Base-by-base conservation (phyloP, 2,797 vertebrate genomes). In the Chelmon rostratus region DNA sequence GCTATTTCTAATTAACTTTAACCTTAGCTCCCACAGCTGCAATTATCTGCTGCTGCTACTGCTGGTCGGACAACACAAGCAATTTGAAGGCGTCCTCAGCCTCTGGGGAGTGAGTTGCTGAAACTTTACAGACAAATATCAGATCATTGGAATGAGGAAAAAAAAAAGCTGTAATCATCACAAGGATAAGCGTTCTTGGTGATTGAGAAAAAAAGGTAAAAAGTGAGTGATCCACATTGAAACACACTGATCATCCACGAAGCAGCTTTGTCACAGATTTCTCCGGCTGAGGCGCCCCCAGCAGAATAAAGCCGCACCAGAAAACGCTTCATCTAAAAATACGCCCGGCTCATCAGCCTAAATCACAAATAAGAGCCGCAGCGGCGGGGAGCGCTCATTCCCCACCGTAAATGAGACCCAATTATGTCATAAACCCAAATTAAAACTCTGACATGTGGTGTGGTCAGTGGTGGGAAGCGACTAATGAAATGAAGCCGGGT, bases 391-490 rank as follows among this genome's bases (percentile, higher is more conserved):
- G 35, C 11, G 38, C 64, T 79, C 46, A 52, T 73, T 65, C 67
- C 77, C 33, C 37, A 7, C n/a, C 68, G 33, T 77, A 83, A 78
- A 79, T 50, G 73, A 81, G 71, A 78, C 56, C 77, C 82, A 79
- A 78, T 84, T 85, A 88, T 84, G 75, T 65, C 78, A 74, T 63
- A 67, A 81, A 50, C 25, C 21, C 68, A 78, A 67, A 80, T 87
- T 78, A 31, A 72, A 67, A 89, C 59, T 64, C 35, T 71, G 62
- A 82, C 68, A 44, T 56, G 78, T 40, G 49, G 44, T 53, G 8
- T 23, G 71, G 58, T 64, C 71, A 73, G 64, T 23, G 52, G 18
- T 71, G 66, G 44, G 61, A 33, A 76, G 77, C 19, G 7, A 56
- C 33, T 54, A 58, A 77, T 66, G 61, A 74, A 68, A 11, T 49